phyloP scores from a whole-genome alignment of 2,113 vertebrate genomes.

The Megaleporinus macrocephalus region DNA sequence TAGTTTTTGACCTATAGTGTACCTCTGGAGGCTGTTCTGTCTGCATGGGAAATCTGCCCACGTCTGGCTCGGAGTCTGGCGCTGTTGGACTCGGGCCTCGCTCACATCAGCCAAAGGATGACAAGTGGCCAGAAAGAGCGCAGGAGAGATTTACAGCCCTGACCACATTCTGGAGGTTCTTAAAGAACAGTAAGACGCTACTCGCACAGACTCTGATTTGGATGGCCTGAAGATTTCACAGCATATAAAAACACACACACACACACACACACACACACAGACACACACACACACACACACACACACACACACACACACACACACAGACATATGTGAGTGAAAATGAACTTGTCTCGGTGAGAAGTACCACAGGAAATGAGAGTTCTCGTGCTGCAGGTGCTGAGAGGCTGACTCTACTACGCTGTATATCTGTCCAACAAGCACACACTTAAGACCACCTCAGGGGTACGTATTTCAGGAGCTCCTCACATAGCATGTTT shows the following conservation, averaged over 20 bases:
- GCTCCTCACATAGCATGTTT: constrained; percentile 43
- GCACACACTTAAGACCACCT: constrained; percentile 49
- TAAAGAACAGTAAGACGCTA: constrained; percentile 28
- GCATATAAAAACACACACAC: constrained; percentile 24
- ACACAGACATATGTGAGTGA: constrained; percentile 16
- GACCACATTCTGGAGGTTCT: constrained; percentile 28
- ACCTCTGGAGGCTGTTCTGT: constrained; percentile 23
- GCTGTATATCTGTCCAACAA: constrained; percentile 59
- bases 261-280: neutral
- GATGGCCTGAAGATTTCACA: constrained; percentile 53
- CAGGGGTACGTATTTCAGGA: constrained; percentile 61
- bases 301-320: constrained; percentile 3
- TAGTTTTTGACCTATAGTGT: neutral
- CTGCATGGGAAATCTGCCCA: constrained; percentile 40
- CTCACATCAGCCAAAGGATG: constrained; percentile 34
- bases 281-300: neutral
- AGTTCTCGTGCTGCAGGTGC: constrained; percentile 56
- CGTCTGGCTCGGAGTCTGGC: constrained; percentile 27
- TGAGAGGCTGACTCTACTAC: constrained; percentile 64
- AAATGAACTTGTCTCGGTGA: constrained; percentile 59
- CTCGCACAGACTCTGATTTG: constrained; percentile 32
- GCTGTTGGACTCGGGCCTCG: neutral
- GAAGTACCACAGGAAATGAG: constrained; percentile 57
- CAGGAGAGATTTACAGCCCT: constrained; percentile 49
- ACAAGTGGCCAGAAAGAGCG: constrained; percentile 44